Evolutionary conservation across 2,113 vertebrate species (phyloP), one percentile per base, ranked within the genome.

Genomic region (Stigmatopora nigra): DNA sequence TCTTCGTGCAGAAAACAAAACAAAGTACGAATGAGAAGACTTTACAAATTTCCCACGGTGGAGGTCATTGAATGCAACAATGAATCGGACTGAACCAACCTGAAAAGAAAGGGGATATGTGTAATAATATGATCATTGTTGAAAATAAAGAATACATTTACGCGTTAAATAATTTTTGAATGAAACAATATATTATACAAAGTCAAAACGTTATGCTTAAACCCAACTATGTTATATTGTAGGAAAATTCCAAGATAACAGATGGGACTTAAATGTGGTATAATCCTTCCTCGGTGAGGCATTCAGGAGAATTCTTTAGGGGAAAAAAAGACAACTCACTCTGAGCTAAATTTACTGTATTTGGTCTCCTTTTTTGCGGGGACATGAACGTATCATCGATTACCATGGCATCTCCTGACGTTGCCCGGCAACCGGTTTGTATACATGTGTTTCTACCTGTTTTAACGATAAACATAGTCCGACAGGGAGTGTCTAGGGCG

Each of bases 361-460:
- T 47, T 0, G 36, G 3, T 70, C 64, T 5, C 9, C 0, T 56
- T 53, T 31, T 47, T 1, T 17, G 19, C n/a, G 13, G 16, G 10
- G 11, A 14, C 0, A 38, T n/a, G 64, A 25, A 47, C 48, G 10
- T 25, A 46, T 13, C 3, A 20, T 36, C 8, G 56, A 46, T 61
- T 76, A 69, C 9, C 1, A 91, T 91, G 90, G 83, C 88, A 64
- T 89, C 86, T 11, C 83, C 87, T 10, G 90, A 90, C 62, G 88
- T 91, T 61, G 82, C 84, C 64, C 88, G 85, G 51, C 88, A 90
- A 69, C 85, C 77, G 88, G 89, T 90, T 57, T 20, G 88, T 82
- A 61, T 70, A 75, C 67, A 22, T 55, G 3, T 8, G 0, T 36
- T 61, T 71, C 14, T 57, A 13, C 9, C 63, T 53, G 15, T 64